phyloP scores from a whole-genome alignment of 92 coral and sea anemone genomes.

The Metridium senile region DNA sequence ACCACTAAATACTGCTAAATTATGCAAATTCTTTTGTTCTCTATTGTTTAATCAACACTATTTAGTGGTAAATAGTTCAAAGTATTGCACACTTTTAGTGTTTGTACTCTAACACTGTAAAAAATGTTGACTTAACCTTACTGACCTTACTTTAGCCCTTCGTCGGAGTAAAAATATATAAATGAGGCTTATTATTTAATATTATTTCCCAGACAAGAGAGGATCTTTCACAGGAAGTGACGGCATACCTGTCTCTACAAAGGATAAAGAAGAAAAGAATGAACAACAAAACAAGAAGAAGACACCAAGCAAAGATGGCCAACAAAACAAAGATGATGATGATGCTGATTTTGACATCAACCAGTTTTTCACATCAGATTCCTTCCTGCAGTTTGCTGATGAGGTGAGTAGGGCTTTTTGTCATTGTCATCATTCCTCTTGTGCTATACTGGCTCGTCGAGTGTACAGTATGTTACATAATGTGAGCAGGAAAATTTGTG shows the following conservation, averaged over 20 bases:
- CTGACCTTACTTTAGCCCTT: too few relatives aligned
- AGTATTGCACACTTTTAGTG: too few relatives aligned
- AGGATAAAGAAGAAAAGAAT: neutral
- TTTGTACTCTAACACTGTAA: too few relatives aligned
- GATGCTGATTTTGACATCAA: slow-evolving; percentile 84
- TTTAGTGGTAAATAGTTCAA: too few relatives aligned
- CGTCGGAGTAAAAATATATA: too few relatives aligned
- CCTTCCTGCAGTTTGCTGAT: slow-evolving; percentile 79
- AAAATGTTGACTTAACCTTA: too few relatives aligned
- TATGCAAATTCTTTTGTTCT: too few relatives aligned
- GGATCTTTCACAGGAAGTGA: slow-evolving; percentile 51
- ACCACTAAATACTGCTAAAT: too few relatives aligned
- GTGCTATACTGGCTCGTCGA: neutral
- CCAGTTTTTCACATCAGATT: slow-evolving; percentile 91
- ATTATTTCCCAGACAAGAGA: slow-evolving; percentile 22
- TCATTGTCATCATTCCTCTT: neutral
- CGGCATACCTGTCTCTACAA: neutral
- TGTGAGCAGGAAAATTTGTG: too few relatives aligned
- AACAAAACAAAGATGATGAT: neutral
- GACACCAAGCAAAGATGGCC: neutral
- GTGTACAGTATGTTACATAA: too few relatives aligned
- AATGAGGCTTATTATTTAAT: too few relatives aligned
- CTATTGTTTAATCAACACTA: too few relatives aligned
- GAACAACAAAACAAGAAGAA: neutral
- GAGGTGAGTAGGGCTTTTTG: slow-evolving; percentile 61